Evolutionary conservation across 2,797 vertebrate species (phyloP), one percentile per base, ranked within the genome.

Genomic region (Stomatorhinus walkeri): DNA sequence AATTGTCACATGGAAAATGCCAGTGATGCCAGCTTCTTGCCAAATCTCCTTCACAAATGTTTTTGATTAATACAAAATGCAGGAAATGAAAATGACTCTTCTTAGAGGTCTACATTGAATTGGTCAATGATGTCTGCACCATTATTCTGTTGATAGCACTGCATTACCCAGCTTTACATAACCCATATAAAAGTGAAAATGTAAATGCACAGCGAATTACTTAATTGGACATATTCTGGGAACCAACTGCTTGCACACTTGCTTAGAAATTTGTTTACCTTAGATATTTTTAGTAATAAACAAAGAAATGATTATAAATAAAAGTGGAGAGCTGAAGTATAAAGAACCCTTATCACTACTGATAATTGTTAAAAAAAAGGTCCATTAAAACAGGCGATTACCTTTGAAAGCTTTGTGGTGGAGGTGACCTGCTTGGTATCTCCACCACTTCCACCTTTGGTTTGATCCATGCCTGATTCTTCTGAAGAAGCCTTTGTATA

Each of bases 351-450:
- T n/a, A 22, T 68, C 61, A 72, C 28, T 14, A 61, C n/a, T 40
- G 32, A 68, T 68, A 36, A 32, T 32, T 76, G 32, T 76, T 76
- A 76, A 36, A 76, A 36, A 76, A 76, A 68, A 32, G 68, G 10
- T 24, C 49, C 84, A 28, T 54, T 46, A 32, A 52, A 6, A 86
- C 14, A 54, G 9, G 16, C 9, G 12, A 48, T 28, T 51, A 85
- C 56, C 32, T 64, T 85, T 64, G 79, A 43, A 84, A 76, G 6
- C 22, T 84, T 84, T 59, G 79, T 64, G 32, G 98, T 98, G 49
- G 98, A 98, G 76, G 97, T 97, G 92, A 99, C 97, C 94, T 97
- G 97, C 90, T 99, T 97, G 91, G 89, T 92, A 89, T 98, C 97
- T 0, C 94, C 92, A 61, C 94, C 94, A 91, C 98, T 97, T 0